Evolutionary conservation across 2,797 vertebrate species (phyloP).

Genomic region (Orientallactaga sibirica): DNA sequence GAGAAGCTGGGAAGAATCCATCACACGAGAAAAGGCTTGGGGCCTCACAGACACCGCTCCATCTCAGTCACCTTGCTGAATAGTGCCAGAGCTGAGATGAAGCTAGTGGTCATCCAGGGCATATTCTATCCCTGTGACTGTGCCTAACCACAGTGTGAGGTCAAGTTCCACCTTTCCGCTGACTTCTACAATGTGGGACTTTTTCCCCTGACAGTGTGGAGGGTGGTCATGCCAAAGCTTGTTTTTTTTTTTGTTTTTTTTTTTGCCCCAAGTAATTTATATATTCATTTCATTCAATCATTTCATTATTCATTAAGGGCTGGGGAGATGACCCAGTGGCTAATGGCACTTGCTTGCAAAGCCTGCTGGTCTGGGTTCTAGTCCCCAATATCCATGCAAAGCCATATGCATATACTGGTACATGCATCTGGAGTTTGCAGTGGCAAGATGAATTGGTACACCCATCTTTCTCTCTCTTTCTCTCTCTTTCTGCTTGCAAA

Average conservation of each 20-base stretch:
- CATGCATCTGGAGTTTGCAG: too few species aligned
- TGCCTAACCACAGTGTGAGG: not conserved
- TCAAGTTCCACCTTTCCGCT: not conserved
- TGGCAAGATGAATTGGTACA: too few species aligned
- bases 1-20: not conserved
- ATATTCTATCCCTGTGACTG: not conserved
- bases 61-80: not conserved
- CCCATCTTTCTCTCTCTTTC: too few species aligned
- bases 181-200: not conserved
- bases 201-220: not conserved
- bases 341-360: too few species aligned
- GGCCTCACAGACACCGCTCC: not conserved
- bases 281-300: not conserved
- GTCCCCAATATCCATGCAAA: too few species aligned
- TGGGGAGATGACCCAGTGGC: too few species aligned
- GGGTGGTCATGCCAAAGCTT: not conserved
- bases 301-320: not conserved
- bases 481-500: too few species aligned
- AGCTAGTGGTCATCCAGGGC: not conserved
- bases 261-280: not conserved
- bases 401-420: too few species aligned
- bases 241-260: conserved; percentile 4
- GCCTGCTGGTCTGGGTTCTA: too few species aligned
- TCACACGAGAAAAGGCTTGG: not conserved
- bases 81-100: not conserved